Percentiles rank a stretch among this genome's conserved stretches.
Conservation (phyloP, 2,113 vertebrate genomes). For the Prionailurus viverrinus region DNA sequence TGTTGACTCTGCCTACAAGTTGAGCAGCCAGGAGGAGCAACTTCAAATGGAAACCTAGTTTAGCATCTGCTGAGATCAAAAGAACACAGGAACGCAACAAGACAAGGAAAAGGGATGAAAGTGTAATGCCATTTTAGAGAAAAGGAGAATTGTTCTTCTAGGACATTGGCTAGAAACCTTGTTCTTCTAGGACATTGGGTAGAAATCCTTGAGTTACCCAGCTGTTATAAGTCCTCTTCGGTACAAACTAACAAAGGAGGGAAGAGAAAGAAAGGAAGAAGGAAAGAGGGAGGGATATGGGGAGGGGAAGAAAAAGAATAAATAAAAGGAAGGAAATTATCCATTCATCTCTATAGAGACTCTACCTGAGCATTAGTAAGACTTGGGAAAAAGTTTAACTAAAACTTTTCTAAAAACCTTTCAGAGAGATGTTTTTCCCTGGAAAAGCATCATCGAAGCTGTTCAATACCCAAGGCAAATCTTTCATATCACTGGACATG, state of each 20-base stretch:
- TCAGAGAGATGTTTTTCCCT: not conserved
- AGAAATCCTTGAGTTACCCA: slow-evolving; percentile 21
- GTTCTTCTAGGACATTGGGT: not conserved
- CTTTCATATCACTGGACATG: slow-evolving; percentile 40
- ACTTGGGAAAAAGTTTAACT: not conserved
- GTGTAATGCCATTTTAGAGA: not conserved
- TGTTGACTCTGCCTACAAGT: not conserved
- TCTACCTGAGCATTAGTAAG: not conserved
- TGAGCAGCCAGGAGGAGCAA: not conserved
- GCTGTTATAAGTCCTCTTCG: not conserved
- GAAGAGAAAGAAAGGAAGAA: not conserved
- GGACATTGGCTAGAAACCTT: slow-evolving; percentile 29
- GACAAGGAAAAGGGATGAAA: not conserved
- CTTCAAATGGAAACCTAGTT: slow-evolving; percentile 43
- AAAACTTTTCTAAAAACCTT: not conserved
- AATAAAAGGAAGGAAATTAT: not conserved
- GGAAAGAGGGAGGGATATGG: too few species aligned
- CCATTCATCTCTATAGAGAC: not conserved
- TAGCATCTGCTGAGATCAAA: not conserved
- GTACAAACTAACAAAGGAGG: slow-evolving; percentile 3
- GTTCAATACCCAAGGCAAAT: slow-evolving; percentile 27
- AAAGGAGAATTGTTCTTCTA: not conserved
- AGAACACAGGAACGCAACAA: not conserved
- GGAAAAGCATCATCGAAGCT: slow-evolving; percentile 2
- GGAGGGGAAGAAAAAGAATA: not conserved